These are phyloP conservation scores for Sturmia bella DNA, from an alignment of 2,888 invertebrate species.

Conservation along the genomic window DNA sequence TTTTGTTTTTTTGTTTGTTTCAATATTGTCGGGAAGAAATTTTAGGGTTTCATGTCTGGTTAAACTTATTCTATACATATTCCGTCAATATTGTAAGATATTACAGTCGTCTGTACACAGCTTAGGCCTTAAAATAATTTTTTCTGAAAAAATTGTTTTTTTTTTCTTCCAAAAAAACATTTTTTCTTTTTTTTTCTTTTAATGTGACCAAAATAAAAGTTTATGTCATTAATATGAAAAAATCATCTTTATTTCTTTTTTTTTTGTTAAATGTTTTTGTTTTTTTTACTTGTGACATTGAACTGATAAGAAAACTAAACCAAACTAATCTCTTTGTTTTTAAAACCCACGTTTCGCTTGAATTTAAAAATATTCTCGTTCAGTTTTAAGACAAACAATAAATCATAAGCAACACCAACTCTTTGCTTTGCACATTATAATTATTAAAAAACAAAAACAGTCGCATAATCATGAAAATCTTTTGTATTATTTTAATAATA, in stretches of 20 bases:
- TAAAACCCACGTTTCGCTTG: slow-evolving; percentile 7
- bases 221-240: no score
- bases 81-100: no score
- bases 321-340: slow-evolving; percentile 31
- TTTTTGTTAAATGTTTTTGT: neutral
- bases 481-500: slow-evolving; percentile 52
- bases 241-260: neutral
- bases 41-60: no score
- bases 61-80: no score
- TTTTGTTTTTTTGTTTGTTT: no score
- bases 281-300: slow-evolving; percentile 58
- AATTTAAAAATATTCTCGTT: slow-evolving; percentile 23
- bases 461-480: slow-evolving; percentile 47
- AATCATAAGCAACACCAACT: slow-evolving; percentile 44
- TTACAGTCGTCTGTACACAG: no score
- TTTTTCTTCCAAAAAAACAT: no score
- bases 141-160: no score
- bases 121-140: no score
- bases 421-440: neutral
- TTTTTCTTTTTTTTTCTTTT: no score
- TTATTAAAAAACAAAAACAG: slow-evolving; percentile 3
- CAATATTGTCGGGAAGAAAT: no score
- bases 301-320: slow-evolving; percentile 68
- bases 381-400: slow-evolving; percentile 57
- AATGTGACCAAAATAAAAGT: no score